These are phyloP conservation scores for Cherax quadricarinatus DNA, from an alignment of 1,140 invertebrate species.

Conservation along the genomic window DNA sequence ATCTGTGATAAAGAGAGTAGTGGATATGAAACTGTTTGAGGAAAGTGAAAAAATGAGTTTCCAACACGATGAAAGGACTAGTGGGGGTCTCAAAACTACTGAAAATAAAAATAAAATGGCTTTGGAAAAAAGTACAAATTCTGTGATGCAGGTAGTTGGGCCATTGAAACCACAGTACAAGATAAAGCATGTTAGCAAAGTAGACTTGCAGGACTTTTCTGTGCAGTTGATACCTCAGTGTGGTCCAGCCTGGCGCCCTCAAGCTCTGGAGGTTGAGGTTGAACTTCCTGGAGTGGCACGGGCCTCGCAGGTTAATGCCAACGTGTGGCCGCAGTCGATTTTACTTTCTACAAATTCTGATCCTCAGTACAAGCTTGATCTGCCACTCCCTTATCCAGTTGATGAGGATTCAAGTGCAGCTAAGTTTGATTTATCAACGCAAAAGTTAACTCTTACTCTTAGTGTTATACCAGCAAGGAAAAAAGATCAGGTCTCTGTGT, in stretches of 20 bases:
- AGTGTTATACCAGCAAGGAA: conserved; percentile 34
- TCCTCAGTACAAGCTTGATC: conserved; percentile 32
- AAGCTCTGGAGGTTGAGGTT: conserved; percentile 50
- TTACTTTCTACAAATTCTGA: conserved; percentile 6
- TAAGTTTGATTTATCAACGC: conserved; percentile 44
- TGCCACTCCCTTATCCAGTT: conserved; percentile 39
- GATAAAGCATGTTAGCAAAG: conserved; percentile 48
- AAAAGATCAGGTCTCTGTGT: neutral
- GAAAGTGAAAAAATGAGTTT: neutral
- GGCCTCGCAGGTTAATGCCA: conserved; percentile 35
- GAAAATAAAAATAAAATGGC: neutral
- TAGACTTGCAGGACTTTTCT: conserved; percentile 50
- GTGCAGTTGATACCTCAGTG: conserved; percentile 45
- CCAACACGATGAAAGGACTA: conserved; percentile 42
- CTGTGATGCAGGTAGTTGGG: neutral
- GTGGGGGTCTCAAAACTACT: neutral
- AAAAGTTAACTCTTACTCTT: conserved; percentile 29
- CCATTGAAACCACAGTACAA: conserved; percentile 22
- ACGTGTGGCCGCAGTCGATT: conserved; percentile 34
- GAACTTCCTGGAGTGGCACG: conserved; percentile 31
- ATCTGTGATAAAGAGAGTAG: conserved; percentile 44
- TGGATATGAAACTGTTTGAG: conserved; percentile 40
- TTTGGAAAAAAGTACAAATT: conserved; percentile 20
- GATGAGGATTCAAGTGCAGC: conserved; percentile 39
- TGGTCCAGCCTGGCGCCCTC: conserved; percentile 24